These are phyloP conservation scores for Polyploca ridens DNA, from an alignment of 2,888 invertebrate species.

Conservation along the genomic window DNA sequence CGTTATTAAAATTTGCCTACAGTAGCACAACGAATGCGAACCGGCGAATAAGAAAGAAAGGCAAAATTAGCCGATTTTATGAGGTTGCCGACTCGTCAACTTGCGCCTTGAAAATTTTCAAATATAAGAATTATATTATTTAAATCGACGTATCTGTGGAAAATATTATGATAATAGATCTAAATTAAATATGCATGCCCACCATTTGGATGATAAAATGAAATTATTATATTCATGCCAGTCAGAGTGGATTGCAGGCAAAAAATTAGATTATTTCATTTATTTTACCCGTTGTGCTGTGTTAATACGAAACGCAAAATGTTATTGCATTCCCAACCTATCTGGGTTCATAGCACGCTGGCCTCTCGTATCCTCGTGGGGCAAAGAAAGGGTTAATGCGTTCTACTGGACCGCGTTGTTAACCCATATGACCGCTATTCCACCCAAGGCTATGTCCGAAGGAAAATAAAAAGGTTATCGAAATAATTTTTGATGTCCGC, in stretches of 20 bases:
- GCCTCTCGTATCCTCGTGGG: constrained; percentile 50
- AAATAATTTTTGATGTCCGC: constrained; percentile 64
- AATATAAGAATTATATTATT: constrained; percentile 34
- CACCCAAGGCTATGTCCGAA: constrained; percentile 49
- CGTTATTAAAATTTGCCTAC: constrained; percentile 78
- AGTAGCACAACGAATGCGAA: constrained; percentile 60
- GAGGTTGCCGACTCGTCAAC: constrained; percentile 64
- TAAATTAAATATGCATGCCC: not conserved
- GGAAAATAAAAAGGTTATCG: constrained; percentile 65
- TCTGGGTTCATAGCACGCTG: constrained; percentile 35
- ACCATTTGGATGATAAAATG: constrained; percentile 1
- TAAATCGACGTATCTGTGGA: constrained; percentile 24
- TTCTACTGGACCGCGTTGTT: constrained; percentile 58
- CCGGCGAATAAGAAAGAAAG: constrained; percentile 64
- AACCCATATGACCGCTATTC: constrained; percentile 60
- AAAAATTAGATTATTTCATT: not conserved
- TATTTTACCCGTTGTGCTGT: constrained; percentile 8
- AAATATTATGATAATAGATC: not conserved
- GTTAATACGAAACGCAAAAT: constrained; percentile 28
- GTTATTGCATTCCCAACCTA: constrained; percentile 35
- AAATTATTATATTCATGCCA: constrained; percentile 1
- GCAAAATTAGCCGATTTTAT: constrained; percentile 70
- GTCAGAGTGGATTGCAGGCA: not conserved
- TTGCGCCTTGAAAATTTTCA: constrained; percentile 41
- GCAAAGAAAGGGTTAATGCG: constrained; percentile 65